These are phyloP conservation scores for Hippocampus barbouri DNA, from an alignment of 2,113 vertebrate genomes.

Conservation along the genomic window DNA sequence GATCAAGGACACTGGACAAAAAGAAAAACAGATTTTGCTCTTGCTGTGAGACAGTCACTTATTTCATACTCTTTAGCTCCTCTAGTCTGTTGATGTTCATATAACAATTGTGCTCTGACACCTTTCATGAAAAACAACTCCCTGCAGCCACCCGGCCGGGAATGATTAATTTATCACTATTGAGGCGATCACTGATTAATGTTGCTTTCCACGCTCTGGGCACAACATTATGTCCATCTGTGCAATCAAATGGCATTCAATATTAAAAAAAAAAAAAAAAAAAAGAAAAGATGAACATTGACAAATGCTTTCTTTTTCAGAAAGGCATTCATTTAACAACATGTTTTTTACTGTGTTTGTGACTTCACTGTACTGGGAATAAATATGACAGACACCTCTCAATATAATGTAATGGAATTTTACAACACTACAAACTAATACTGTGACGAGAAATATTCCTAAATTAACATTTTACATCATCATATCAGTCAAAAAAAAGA, in stretches of 20 bases:
- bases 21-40: conserved; percentile 25
- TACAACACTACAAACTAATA: too few relatives aligned
- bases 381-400: too few relatives aligned
- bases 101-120: conserved; percentile 11
- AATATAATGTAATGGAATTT: too few relatives aligned
- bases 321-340: too few relatives aligned
- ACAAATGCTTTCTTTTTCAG: too few relatives aligned
- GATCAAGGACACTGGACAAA: conserved; percentile 37
- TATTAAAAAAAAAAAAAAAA: not conserved
- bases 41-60: conserved; percentile 26
- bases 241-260: not conserved
- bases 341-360: too few relatives aligned
- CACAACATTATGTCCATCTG: not conserved
- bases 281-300: too few relatives aligned
- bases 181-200: not conserved
- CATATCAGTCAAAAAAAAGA: not conserved
- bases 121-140: conserved; percentile 21
- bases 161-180: not conserved
- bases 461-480: not conserved
- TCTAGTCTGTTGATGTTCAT: not conserved
- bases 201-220: not conserved
- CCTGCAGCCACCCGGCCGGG: too few relatives aligned
- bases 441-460: not conserved
- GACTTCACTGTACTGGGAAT: too few relatives aligned
- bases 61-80: conserved; percentile 32